A percentile compares a stretch with the other conserved stretches of the same genome.
phyloP scores from a whole-genome alignment of 1,140 invertebrate species.

The Leptonema lineaticorne region DNA sequence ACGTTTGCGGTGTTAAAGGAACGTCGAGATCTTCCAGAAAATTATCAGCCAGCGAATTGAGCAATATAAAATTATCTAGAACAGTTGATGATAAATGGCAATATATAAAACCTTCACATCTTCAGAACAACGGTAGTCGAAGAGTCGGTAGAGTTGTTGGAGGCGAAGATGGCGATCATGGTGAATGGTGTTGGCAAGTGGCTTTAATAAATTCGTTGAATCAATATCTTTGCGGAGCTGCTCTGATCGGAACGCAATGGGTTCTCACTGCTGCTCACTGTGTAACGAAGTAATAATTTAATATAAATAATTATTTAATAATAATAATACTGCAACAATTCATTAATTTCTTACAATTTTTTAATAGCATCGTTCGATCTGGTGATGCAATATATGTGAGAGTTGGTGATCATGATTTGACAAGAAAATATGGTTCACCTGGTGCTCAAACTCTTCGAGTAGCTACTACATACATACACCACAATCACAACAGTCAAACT shows the following conservation, averaged over 20 bases:
- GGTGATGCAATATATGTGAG: conserved; percentile 89
- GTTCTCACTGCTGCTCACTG: conserved; percentile 94
- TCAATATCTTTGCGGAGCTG: conserved; percentile 94
- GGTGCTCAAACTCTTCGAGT: conserved; percentile 86
- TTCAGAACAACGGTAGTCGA: conserved; percentile 9
- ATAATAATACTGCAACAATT: not conserved
- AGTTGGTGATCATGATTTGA: conserved; percentile 91
- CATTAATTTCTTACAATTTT: not conserved
- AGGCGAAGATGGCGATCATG: conserved; percentile 85
- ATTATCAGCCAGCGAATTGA: conserved; percentile 10
- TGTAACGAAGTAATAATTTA: conserved; percentile 77
- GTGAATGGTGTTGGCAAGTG: conserved; percentile 95
- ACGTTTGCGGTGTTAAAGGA: conserved; percentile 88
- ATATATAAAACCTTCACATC: conserved; percentile 12
- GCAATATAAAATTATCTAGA: not conserved
- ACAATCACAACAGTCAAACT: conserved; percentile 95
- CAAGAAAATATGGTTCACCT: conserved; percentile 80
- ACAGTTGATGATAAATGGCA: not conserved
- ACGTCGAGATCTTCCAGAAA: conserved; percentile 40
- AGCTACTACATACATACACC: conserved; percentile 92
- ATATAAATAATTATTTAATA: not conserved
- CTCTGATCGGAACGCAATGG: conserved; percentile 92
- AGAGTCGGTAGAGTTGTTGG: conserved; percentile 76
- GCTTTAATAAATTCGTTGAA: conserved; percentile 91
- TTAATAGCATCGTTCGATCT: conserved; percentile 78